Evolutionary conservation across 2,113 vertebrate species (phyloP).

Genomic region (Dipodomys merriami): DNA sequence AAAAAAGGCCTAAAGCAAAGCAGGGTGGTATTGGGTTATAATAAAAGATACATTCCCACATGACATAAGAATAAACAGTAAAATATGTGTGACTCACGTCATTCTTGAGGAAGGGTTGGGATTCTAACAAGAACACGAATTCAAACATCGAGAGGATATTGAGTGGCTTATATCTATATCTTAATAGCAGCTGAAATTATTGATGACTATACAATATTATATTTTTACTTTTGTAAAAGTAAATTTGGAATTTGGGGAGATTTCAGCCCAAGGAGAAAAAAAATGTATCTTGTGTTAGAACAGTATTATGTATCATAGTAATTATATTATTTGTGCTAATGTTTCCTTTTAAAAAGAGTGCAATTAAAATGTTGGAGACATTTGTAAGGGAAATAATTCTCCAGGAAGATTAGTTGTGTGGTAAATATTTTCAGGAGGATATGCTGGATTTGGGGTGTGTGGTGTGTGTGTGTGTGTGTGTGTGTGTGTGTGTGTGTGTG

Average conservation of each 20-base stretch:
- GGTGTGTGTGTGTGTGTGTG: no score
- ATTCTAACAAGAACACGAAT: constrained; percentile 30
- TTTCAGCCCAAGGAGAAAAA: background rate
- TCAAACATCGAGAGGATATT: background rate
- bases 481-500: no score
- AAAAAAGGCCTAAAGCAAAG: constrained; percentile 8
- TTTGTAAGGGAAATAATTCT: background rate
- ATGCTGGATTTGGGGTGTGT: background rate
- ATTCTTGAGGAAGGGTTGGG: constrained; percentile 30
- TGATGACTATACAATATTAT: background rate
- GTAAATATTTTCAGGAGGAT: constrained; percentile 20
- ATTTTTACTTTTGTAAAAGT: constrained; percentile 48
- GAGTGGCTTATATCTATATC: background rate
- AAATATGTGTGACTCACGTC: background rate
- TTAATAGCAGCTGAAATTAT: constrained; percentile 12
- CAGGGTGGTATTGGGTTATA: background rate
- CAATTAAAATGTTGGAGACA: constrained; percentile 43
- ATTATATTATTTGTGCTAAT: constrained; percentile 25
- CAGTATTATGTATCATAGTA: background rate
- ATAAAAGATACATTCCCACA: constrained; percentile 12
- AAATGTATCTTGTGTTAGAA: background rate
- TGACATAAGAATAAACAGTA: background rate
- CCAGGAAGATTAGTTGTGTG: background rate
- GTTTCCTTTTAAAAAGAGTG: background rate
- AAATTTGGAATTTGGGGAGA: background rate